Evolutionary conservation across 2,888 invertebrate species (phyloP).

Genomic region (Metellina segmentata): DNA sequence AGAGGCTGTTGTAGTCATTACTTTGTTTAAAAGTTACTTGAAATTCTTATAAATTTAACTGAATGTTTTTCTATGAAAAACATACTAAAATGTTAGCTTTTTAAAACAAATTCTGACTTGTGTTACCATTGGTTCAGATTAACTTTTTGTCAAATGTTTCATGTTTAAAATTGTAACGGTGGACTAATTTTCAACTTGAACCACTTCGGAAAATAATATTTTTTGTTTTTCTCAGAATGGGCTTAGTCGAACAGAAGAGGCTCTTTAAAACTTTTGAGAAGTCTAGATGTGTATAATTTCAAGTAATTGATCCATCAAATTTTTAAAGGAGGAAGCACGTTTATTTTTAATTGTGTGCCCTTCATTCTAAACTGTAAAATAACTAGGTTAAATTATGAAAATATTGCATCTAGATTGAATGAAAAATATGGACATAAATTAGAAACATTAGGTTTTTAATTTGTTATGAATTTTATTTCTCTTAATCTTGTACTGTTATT

Average conservation of each 20-base stretch:
- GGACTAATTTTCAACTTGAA: background rate
- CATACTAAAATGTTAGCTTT: background rate
- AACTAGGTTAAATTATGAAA: conserved; percentile 22
- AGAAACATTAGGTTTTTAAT: conserved; percentile 62
- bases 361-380: conserved; percentile 5
- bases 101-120: background rate
- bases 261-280: conserved; percentile 20
- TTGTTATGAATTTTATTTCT: conserved; percentile 60
- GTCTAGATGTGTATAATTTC: background rate
- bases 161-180: background rate
- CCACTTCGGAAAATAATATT: background rate
- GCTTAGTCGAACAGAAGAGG: conserved; percentile 30
- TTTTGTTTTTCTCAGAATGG: background rate
- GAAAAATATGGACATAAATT: conserved; percentile 39
- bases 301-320: background rate
- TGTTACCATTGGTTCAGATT: background rate
- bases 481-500: conserved; percentile 65
- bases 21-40: background rate
- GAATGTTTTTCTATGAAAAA: conserved; percentile 32
- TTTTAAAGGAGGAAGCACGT: conserved; percentile 2
- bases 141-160: background rate
- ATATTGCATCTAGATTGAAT: conserved; percentile 43
- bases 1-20: conserved; percentile 6
- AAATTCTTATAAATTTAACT: conserved; percentile 2
- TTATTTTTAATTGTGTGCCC: conserved; percentile 15